Evolutionary conservation across 2,888 invertebrate genomes (phyloP), one percentile per base, ranked within the genome.

Genomic region (Lomographa bimaculata): DNA sequence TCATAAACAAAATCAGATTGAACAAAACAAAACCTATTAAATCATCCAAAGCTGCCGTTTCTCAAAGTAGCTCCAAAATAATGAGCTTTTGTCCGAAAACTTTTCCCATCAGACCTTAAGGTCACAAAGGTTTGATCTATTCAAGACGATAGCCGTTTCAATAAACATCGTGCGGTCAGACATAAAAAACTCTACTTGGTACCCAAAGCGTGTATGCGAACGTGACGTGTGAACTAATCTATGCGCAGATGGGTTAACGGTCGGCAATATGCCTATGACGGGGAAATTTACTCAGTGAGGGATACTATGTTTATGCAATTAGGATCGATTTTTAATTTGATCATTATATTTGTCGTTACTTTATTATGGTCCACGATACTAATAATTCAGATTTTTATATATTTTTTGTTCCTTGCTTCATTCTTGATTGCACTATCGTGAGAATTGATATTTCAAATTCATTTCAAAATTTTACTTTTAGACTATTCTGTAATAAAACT

Each of bases 161-260:
- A 85, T 87, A 83, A 79, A 80, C 80, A 78, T 71, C 62, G 75
- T 72, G 73, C 70, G 76, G 71, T 62, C 58, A 57, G 60, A 70
- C 79, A 84, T 82, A 84, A 87, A 86, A 86, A 85, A 72, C 67
- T 64, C 57, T 8, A 28, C 57, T 86, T 79, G 67, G 64, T 65
- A 87, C 73, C 76, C 85, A 42, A 46, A 53, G 50, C 78, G 66
- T 81, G 75, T 71, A 56, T 57, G 50, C 46, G 56, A 61, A 86
- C 86, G 86, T 85, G 84, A 73, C 55, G 71, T 58, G 58, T 61
- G 39, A 60, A 52, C 67, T 66, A 80, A 82, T 72, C 66, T 71
- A 58, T 61, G 58, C 56, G 64, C 66, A 74, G 74, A 78, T 57
- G 59, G 53, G 64, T 33, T 50, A 57, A 54, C 54, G 64, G 67